These are phyloP conservation scores for Aphrophora alni DNA, from an alignment of 2,888 invertebrate genomes.

Conservation along the genomic window DNA sequence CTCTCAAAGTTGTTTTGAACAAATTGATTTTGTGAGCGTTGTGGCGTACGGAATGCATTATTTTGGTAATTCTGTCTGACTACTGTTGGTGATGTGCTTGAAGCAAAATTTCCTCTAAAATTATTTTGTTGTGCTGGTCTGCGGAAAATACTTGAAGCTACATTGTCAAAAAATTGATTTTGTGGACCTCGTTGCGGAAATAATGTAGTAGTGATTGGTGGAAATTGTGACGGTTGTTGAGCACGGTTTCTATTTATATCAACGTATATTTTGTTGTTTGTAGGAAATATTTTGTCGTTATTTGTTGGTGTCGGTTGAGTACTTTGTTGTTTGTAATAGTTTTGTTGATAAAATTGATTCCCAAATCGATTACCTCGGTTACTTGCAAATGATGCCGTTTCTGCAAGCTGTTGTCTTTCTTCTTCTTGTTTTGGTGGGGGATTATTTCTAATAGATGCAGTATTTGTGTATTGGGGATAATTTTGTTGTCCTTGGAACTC, in stretches of 20 bases:
- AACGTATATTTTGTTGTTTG: slow-evolving; percentile 24
- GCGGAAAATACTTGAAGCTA: not conserved
- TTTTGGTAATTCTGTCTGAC: not conserved
- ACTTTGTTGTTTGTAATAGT: slow-evolving; percentile 48
- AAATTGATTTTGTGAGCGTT: not conserved
- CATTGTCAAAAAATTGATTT: not conserved
- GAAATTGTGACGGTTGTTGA: not conserved
- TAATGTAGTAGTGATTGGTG: not conserved
- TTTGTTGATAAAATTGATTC: slow-evolving; percentile 53
- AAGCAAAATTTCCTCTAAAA: slow-evolving; percentile 1
- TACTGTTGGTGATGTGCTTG: slow-evolving; percentile 5
- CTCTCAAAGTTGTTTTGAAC: not conserved
- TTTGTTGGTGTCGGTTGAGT: slow-evolving; percentile 24
- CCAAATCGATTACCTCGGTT: slow-evolving; percentile 56
- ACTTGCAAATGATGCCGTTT: slow-evolving; percentile 76
- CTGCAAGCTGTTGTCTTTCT: slow-evolving; percentile 76
- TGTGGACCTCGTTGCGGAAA: not conserved
- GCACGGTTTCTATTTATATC: slow-evolving; percentile 23
- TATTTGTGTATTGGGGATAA: not conserved
- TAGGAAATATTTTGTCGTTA: not conserved
- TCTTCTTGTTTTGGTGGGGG: slow-evolving; percentile 42
- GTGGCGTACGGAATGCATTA: not conserved
- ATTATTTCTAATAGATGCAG: not conserved
- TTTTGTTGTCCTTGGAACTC: not conserved
- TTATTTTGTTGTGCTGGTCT: not conserved